These are phyloP conservation scores for Drosophila mimica DNA, from an alignment of 2,888 invertebrate genomes.

Conservation along the genomic window DNA sequence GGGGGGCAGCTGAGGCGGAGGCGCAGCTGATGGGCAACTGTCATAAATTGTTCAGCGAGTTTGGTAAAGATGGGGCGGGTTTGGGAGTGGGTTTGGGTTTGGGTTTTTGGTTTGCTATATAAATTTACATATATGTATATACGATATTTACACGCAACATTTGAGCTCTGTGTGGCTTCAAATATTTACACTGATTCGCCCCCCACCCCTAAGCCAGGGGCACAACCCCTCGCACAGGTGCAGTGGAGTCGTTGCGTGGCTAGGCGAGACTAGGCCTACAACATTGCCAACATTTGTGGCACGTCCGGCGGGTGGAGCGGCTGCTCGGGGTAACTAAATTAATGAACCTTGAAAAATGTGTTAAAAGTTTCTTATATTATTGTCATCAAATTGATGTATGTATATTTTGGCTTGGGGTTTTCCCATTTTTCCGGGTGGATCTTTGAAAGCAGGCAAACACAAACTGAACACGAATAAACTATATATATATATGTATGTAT, in stretches of 20 bases:
- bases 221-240: conserved; percentile 41
- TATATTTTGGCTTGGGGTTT: conserved; percentile 1
- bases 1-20: not conserved
- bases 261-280: conserved; percentile 23
- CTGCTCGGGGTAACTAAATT: conserved; percentile 49
- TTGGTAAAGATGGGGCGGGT: not conserved
- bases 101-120: conserved; percentile 47
- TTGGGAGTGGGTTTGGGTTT: conserved; percentile 17
- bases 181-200: conserved; percentile 77
- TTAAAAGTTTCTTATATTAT: conserved; percentile 75
- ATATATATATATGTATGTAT: not conserved
- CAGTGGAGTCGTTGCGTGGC: conserved; percentile 15
- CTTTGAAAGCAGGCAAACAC: conserved; percentile 3
- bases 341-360: conserved; percentile 81
- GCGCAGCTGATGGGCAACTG: conserved; percentile 68
- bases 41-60: conserved; percentile 66
- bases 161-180: conserved; percentile 68
- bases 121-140: conserved; percentile 79
- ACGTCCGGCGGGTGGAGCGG: conserved; percentile 7
- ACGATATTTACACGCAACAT: conserved; percentile 80
- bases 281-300: conserved; percentile 46
- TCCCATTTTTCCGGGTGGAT: not conserved
- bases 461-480: not conserved
- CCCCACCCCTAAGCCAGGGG: not conserved
- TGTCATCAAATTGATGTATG: conserved; percentile 57